Base-by-base conservation (phyloP, 1,140 invertebrate species). In the Galleria mellonella region DNA sequence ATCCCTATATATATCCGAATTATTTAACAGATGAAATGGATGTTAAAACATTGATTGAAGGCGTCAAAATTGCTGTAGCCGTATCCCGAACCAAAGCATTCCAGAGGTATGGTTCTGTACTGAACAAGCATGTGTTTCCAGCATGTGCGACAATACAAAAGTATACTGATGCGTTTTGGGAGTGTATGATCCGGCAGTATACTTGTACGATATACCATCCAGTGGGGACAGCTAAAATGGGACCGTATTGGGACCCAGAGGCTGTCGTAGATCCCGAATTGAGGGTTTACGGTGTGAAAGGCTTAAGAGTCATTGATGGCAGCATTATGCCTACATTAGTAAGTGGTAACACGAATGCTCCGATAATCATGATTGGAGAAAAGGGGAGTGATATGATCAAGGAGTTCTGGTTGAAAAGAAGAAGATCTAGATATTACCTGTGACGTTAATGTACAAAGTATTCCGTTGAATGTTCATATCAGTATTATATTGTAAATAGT, bases 221-320 rank as follows among this genome's bases (percentile, higher is more conserved):
- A 0, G 91, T 95, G 0, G 95, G 96, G 0, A 97, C 96, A 0
- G 94, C 93, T 40, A 97, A 96, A 73, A 98, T 98, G 97, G 97
- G 96, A 0, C 93, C 93, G 0, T 91, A 91, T 36, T 93, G 91
- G 89, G 95, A 97, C 70, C 86, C 89, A 7, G 90, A 92, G 3
- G 94, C 96, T 0, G 97, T 98, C 0, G 96, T 98, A 0, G 96
- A 98, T 79, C 91, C 93, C 7, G 89, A 94, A 61, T 82, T 96
- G 0, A 86, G 90, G 39, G 94, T 96, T 2, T 94, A 96, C 54
- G 94, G 94, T 0, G 83, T 96, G 0, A 88, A 89, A 47, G 93
- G 93, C 0, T 71, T 97, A 3, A 86, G 95, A 3, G 94, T 96
- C 0, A 92, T 94, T n/a, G 94, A 97, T 67, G 94, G 92, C 0